phyloP scores from a whole-genome alignment of 2,888 invertebrate species.

The Drosophila formosana region DNA sequence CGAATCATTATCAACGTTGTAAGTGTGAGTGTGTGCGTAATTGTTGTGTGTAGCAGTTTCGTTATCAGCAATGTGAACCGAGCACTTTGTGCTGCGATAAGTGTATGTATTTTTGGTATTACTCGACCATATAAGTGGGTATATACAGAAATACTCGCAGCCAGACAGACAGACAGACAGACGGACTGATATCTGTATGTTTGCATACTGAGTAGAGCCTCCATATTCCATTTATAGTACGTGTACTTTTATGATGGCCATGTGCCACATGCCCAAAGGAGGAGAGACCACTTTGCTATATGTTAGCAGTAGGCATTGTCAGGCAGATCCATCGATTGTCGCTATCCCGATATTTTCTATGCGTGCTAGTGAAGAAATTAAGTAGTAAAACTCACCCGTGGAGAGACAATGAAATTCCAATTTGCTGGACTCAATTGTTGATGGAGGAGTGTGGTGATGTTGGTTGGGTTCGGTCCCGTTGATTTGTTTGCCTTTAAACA shows the following conservation, averaged over 20 bases:
- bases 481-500: slow-evolving; percentile 70
- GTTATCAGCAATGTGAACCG: slow-evolving; percentile 57
- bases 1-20: slow-evolving; percentile 34
- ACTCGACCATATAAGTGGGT: slow-evolving; percentile 58
- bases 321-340: slow-evolving; percentile 1
- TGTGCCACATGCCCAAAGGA: slow-evolving; percentile 67
- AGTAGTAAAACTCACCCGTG: slow-evolving; percentile 54
- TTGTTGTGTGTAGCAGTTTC: slow-evolving; percentile 42
- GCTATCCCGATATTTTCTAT: not conserved
- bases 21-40: slow-evolving; percentile 13
- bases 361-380: not conserved
- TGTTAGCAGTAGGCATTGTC: slow-evolving; percentile 4
- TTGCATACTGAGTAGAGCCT: slow-evolving; percentile 39
- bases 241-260: slow-evolving; percentile 65
- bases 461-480: slow-evolving; percentile 12
- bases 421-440: slow-evolving; percentile 41
- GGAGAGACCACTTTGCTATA: slow-evolving; percentile 20
- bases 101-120: slow-evolving; percentile 72
- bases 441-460: not conserved
- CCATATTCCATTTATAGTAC: slow-evolving; percentile 46
- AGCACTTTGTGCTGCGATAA: slow-evolving; percentile 62
- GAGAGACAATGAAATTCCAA: slow-evolving; percentile 50
- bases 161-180: not conserved
- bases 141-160: slow-evolving; percentile 4
- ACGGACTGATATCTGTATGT: slow-evolving; percentile 22